These are phyloP conservation scores for Daboia siamensis DNA, from an alignment of 2,113 vertebrate genomes.

Conservation along the genomic window DNA sequence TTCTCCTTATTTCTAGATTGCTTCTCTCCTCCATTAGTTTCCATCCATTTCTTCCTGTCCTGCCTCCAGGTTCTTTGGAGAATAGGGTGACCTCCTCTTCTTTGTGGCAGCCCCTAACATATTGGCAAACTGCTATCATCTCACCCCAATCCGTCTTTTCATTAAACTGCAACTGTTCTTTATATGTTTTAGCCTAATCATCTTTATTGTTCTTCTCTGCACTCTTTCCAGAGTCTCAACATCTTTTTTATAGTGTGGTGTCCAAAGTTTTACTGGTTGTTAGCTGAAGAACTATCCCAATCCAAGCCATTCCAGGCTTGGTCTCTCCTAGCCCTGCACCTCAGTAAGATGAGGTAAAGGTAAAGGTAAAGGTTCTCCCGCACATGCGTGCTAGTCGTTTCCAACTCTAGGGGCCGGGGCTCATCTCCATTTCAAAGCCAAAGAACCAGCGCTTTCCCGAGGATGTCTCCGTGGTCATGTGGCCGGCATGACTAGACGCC, in stretches of 20 bases:
- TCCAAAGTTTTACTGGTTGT: not conserved
- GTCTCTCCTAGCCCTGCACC: not conserved
- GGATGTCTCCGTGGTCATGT: too few relatives aligned
- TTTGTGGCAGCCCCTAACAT: not conserved
- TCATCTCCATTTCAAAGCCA: too few relatives aligned
- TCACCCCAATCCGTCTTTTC: not conserved
- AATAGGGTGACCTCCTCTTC: not conserved
- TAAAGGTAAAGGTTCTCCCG: too few relatives aligned
- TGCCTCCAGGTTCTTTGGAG: not conserved
- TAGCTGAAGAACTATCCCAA: not conserved
- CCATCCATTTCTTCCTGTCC: not conserved
- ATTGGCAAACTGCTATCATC: not conserved
- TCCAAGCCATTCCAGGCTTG: not conserved
- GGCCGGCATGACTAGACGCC: too few relatives aligned
- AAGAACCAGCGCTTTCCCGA: too few relatives aligned
- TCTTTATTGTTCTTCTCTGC: not conserved
- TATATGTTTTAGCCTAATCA: not conserved
- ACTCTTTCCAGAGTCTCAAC: not conserved
- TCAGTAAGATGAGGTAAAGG: not conserved
- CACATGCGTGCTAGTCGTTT: too few relatives aligned
- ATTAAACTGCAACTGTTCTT: not conserved
- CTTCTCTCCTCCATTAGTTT: not conserved
- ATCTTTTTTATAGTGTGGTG: not conserved
- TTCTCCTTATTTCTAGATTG: not conserved
- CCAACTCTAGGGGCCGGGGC: too few relatives aligned